Percentiles rank a stretch among this genome's conserved stretches.
phyloP scores from a whole-genome alignment of 2,797 vertebrate genomes.

The Cossypha polioptera region DNA sequence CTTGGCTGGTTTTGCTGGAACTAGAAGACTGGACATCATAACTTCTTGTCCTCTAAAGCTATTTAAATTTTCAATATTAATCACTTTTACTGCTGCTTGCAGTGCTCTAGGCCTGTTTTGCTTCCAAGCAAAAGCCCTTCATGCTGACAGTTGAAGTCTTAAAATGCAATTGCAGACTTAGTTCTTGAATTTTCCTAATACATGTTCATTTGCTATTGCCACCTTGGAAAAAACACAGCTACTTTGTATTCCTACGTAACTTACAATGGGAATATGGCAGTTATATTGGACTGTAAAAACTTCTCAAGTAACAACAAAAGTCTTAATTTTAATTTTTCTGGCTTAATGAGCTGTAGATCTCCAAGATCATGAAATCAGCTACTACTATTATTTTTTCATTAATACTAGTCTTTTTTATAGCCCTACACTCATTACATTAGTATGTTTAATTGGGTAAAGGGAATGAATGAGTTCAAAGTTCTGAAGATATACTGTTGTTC shows the following conservation, averaged over 20 bases:
- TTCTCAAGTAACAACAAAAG: background rate
- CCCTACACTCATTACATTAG: background rate
- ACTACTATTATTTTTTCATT: background rate
- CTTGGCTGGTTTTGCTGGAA: conserved; percentile 1
- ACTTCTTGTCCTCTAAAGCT: background rate
- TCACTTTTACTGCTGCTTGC: background rate
- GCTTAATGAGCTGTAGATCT: background rate
- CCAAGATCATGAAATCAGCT: background rate
- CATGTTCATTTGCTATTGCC: background rate
- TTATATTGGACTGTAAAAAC: background rate
- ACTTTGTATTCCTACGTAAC: background rate
- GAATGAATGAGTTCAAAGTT: background rate
- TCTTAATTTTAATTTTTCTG: background rate
- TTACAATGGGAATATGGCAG: background rate
- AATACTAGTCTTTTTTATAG: background rate
- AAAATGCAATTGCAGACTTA: background rate
- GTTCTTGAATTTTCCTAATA: background rate
- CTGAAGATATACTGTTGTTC: conserved; percentile 41
- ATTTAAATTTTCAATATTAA: background rate
- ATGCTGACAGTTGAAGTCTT: background rate
- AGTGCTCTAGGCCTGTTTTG: background rate
- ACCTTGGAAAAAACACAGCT: background rate
- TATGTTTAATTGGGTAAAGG: background rate
- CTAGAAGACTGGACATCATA: background rate
- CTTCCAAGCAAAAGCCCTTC: background rate